These are phyloP conservation scores for Lutjanus campechanus DNA, from an alignment of 2,797 vertebrate species.

Conservation along the genomic window DNA sequence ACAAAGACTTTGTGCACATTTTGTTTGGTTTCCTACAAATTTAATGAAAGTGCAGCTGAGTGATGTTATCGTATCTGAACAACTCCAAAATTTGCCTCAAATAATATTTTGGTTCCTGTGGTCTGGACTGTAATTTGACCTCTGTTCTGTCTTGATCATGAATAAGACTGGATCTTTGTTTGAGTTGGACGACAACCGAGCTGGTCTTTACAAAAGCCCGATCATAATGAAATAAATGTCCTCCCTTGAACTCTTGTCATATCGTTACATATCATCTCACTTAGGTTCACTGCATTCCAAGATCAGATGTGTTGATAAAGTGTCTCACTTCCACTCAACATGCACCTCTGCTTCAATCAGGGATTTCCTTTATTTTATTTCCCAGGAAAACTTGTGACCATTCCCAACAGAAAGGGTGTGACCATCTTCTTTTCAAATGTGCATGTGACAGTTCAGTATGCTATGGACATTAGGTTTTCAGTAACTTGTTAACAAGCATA, in stretches of 20 bases:
- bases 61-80: background rate
- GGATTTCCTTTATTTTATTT: background rate
- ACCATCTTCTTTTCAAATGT: background rate
- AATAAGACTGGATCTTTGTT: constrained; percentile 41
- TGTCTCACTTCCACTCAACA: background rate
- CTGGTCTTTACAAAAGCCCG: constrained; percentile 29
- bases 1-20: background rate
- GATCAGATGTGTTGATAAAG: background rate
- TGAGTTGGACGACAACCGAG: constrained; percentile 30
- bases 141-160: constrained; percentile 14
- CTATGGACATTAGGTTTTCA: background rate
- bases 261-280: constrained; percentile 5
- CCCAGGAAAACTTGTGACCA: background rate
- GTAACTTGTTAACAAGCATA: background rate
- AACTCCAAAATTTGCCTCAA: constrained; percentile 48
- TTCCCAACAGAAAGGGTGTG: background rate
- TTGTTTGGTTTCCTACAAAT: constrained; percentile 8
- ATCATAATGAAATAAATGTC: constrained; percentile 19
- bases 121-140: constrained; percentile 46
- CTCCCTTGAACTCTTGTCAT: constrained; percentile 1
- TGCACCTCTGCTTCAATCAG: background rate
- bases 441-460: background rate
- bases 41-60: constrained; percentile 9
- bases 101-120: constrained; percentile 63
- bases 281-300: constrained; percentile 18